Evolutionary conservation across 2,113 vertebrate genomes (phyloP).

Genomic region (Tiliqua scincoides): DNA sequence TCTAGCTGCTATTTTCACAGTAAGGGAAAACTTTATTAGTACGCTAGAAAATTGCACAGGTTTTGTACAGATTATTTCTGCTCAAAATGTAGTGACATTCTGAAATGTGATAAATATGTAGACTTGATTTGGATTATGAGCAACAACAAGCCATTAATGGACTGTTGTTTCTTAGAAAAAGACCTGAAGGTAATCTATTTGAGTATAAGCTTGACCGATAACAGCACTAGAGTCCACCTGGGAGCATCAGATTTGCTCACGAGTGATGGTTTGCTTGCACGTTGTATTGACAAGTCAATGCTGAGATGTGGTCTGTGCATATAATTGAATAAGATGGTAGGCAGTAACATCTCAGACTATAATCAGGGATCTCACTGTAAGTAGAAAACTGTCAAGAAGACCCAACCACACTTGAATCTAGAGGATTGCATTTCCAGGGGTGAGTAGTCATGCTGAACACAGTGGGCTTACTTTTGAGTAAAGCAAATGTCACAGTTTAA

Average conservation of each 20-base stretch:
- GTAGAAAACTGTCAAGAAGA: too few species aligned
- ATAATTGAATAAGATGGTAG: neutral
- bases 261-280: neutral
- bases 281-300: neutral
- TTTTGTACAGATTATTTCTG: neutral
- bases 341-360: neutral
- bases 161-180: neutral
- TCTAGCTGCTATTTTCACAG: neutral
- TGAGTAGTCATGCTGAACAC: too few species aligned
- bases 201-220: neutral
- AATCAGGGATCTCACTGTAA: too few species aligned
- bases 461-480: too few species aligned
- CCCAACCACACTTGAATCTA: too few species aligned
- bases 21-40: neutral
- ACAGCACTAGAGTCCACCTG: neutral
- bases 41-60: neutral
- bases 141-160: neutral
- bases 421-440: too few species aligned
- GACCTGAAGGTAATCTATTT: neutral
- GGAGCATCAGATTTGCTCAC: too few species aligned
- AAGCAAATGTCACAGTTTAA: too few species aligned
- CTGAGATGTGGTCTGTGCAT: neutral
- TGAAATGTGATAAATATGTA: neutral
- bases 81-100: neutral
- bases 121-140: neutral